phyloP scores from a whole-genome alignment of 64 coral and sea anemone genomes.

The Catalaphyllia jardinei region DNA sequence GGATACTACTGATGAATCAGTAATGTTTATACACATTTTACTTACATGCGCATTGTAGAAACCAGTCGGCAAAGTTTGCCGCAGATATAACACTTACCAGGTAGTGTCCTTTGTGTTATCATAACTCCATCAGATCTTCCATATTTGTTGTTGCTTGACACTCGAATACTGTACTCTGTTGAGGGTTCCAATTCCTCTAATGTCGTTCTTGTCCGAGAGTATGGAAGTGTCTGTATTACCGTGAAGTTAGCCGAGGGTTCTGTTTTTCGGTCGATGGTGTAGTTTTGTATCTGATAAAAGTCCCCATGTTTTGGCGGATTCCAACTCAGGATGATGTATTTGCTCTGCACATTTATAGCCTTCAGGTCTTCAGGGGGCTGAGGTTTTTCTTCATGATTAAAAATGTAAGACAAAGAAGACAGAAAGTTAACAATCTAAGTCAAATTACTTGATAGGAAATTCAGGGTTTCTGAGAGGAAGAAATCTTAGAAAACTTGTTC shows the following conservation, averaged over 20 bases:
- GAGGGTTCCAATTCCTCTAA: background rate
- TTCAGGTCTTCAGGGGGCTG: background rate
- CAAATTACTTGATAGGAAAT: no score
- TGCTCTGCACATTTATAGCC: background rate
- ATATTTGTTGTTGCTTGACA: slow-evolving; percentile 22
- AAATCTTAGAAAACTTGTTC: no score
- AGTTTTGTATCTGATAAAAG: background rate
- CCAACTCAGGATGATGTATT: background rate
- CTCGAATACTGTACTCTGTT: slow-evolving; percentile 25
- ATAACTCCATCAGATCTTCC: background rate
- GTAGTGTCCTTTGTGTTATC: background rate
- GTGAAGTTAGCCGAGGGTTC: background rate
- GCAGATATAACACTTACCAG: background rate
- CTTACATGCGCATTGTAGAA: background rate
- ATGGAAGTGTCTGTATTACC: background rate
- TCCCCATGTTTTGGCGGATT: background rate
- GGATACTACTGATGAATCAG: no score
- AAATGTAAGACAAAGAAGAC: no score
- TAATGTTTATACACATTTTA: background rate
- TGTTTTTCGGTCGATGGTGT: background rate
- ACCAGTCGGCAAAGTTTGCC: background rate
- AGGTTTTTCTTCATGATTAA: no score
- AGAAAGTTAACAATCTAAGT: no score
- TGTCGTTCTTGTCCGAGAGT: background rate
- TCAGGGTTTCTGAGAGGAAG: no score